These are phyloP conservation scores for Cylindroiulus punctatus DNA, from an alignment of 2,888 invertebrate species.

Conservation along the genomic window DNA sequence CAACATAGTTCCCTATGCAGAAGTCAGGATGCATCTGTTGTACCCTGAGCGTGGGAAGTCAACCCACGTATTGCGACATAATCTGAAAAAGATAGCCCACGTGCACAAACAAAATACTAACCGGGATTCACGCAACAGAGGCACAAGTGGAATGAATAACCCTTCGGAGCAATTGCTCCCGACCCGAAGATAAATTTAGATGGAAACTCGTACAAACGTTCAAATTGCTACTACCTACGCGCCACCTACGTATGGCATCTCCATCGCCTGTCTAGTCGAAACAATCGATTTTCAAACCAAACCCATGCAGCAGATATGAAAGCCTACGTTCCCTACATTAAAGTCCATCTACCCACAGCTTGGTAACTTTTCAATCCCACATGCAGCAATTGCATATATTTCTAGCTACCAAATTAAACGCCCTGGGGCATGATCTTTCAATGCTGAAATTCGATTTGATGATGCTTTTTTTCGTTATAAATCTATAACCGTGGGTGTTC, in stretches of 20 bases:
- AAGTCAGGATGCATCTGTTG: slow-evolving; percentile 22
- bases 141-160: not conserved
- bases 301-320: slow-evolving; percentile 9
- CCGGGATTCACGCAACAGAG: not conserved
- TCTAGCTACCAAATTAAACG: not conserved
- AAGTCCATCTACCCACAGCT: slow-evolving; percentile 22
- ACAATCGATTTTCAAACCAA: slow-evolving; percentile 29
- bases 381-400: not conserved
- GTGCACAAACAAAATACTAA: not conserved
- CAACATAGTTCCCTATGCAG: not conserved
- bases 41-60: slow-evolving; percentile 16
- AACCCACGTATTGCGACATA: not conserved
- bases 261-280: slow-evolving; percentile 28
- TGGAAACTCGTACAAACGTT: slow-evolving; percentile 8
- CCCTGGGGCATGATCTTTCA: not conserved
- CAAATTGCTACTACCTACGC: slow-evolving; percentile 37
- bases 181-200: slow-evolving; percentile 22
- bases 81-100: slow-evolving; percentile 21
- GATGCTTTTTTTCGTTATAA: not conserved
- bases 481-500: not conserved
- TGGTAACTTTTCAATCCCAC: slow-evolving; percentile 9
- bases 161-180: slow-evolving; percentile 7
- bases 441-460: not conserved
- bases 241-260: not conserved
- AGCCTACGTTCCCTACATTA: slow-evolving; percentile 1